Percentiles rank a stretch among this genome's conserved stretches.
These are phyloP conservation scores for Ictalurus punctatus DNA, from an alignment of 2,113 vertebrate genomes.

Conservation along the genomic window DNA sequence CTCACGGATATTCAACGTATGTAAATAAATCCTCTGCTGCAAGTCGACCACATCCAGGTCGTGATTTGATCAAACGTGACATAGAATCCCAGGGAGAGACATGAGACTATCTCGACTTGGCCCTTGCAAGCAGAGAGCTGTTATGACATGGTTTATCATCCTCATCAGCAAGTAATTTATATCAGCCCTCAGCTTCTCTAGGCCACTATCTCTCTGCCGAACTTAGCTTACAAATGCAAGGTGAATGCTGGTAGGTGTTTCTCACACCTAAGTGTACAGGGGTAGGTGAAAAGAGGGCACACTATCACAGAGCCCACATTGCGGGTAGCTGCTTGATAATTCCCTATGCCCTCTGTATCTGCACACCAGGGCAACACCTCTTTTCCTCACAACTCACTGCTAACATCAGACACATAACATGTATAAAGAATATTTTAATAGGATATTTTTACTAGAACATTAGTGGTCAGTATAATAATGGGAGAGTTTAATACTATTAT, in stretches of 20 bases:
- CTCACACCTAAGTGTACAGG: constrained; percentile 75
- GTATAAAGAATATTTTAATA: not conserved
- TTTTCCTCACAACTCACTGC: constrained; percentile 1
- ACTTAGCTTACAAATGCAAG: constrained; percentile 74
- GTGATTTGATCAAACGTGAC: constrained; percentile 74
- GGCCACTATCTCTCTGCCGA: constrained; percentile 70
- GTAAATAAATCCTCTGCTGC: constrained; percentile 63
- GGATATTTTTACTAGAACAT: not conserved
- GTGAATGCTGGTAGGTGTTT: constrained; percentile 74
- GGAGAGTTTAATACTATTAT: not conserved
- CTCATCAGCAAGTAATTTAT: constrained; percentile 78
- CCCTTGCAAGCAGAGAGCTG: constrained; percentile 69
- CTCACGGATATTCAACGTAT: constrained; percentile 60
- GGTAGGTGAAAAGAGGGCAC: constrained; percentile 59
- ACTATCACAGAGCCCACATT: constrained; percentile 70
- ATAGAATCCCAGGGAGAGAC: constrained; percentile 67
- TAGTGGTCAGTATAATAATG: not conserved
- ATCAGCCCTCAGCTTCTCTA: constrained; percentile 72
- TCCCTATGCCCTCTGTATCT: constrained; percentile 36
- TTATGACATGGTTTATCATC: constrained; percentile 80
- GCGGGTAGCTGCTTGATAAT: constrained; percentile 68
- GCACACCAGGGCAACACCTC: constrained; percentile 11
- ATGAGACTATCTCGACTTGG: constrained; percentile 66
- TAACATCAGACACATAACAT: constrained; percentile 14
- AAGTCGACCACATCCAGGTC: constrained; percentile 75